These are phyloP conservation scores for Rallus limicola DNA, from an alignment of 2,113 vertebrate genomes.

Conservation along the genomic window DNA sequence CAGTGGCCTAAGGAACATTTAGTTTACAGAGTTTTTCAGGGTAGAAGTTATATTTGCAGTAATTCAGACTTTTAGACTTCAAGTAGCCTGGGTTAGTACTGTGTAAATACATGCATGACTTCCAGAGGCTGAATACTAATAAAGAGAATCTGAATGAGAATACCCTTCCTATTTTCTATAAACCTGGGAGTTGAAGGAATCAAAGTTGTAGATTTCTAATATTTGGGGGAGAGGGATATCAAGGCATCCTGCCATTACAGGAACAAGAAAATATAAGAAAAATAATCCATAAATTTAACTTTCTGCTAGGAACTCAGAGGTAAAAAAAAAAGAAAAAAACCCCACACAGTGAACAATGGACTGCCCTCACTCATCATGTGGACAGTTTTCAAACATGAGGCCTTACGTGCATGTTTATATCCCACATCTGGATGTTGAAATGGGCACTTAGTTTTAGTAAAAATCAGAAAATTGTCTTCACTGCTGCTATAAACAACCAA, in stretches of 20 bases:
- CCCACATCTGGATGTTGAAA: background rate
- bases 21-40: background rate
- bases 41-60: background rate
- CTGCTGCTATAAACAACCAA: background rate
- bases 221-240: background rate
- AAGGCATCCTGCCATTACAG: background rate
- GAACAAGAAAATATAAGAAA: background rate
- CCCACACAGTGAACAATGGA: fast-evolving
- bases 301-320: background rate
- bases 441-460: background rate
- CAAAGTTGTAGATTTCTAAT: background rate
- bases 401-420: background rate
- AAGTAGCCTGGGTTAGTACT: background rate
- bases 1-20: background rate
- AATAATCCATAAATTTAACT: background rate
- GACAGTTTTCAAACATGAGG: background rate
- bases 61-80: background rate
- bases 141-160: background rate
- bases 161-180: background rate
- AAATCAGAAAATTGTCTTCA: background rate
- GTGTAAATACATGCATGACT: background rate
- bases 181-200: background rate
- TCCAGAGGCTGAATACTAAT: background rate
- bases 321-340: background rate
- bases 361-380: background rate